These are phyloP conservation scores for Nipponia nippon DNA, from an alignment of 2,113 vertebrate species.

Conservation along the genomic window DNA sequence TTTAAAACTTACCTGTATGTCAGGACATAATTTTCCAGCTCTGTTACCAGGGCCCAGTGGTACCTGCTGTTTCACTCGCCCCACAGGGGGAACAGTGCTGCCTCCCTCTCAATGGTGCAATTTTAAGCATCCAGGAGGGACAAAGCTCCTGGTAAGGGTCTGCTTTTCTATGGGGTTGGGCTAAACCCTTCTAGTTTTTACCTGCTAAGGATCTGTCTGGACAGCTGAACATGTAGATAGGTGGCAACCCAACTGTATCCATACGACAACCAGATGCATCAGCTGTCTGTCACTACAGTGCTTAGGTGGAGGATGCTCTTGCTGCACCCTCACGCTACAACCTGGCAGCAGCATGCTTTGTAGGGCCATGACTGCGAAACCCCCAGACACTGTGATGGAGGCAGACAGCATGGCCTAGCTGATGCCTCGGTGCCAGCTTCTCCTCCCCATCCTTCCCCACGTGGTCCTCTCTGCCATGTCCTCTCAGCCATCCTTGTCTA, in stretches of 20 bases:
- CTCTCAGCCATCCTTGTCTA: not conserved
- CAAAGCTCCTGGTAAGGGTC: not conserved
- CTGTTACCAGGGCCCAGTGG: not conserved
- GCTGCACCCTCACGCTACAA: not conserved
- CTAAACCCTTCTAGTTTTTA: not conserved
- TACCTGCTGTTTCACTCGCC: not conserved
- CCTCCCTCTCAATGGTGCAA: not conserved
- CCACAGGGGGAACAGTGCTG: not conserved
- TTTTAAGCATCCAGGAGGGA: not conserved
- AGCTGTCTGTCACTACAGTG: not conserved
- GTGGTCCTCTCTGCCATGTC: not conserved
- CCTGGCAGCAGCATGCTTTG: not conserved
- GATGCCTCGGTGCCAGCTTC: not conserved
- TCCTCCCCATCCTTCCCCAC: not conserved
- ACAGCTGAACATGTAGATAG: not conserved
- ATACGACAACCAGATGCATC: not conserved
- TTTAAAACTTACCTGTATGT: not conserved
- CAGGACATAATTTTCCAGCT: not conserved
- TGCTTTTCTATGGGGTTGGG: not conserved
- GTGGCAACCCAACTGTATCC: not conserved
- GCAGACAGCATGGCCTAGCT: not conserved
- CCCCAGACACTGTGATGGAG: fast-evolving
- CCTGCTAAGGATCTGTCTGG: not conserved
- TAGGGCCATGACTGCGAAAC: not conserved
- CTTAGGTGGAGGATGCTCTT: not conserved